Evolutionary conservation across 2,797 vertebrate species (phyloP).

Genomic region (Lacerta agilis): DNA sequence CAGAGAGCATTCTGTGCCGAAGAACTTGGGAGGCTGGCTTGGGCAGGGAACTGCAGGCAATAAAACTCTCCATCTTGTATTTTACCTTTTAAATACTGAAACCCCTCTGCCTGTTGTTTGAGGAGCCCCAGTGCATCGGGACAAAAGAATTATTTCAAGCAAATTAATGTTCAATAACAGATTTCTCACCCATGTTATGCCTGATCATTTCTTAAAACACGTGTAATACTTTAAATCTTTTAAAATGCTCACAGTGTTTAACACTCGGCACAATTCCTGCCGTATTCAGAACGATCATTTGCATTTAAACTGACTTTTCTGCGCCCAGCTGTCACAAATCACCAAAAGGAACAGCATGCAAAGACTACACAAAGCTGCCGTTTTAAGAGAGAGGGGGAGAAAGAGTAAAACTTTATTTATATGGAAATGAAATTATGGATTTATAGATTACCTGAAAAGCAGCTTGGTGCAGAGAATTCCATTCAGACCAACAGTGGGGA

Average conservation of each 20-base stretch:
- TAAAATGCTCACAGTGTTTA: slow-evolving; percentile 52
- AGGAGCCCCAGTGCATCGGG: not conserved
- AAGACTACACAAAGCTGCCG: slow-evolving; percentile 40
- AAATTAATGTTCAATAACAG: slow-evolving; percentile 31
- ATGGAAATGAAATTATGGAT: slow-evolving; percentile 49
- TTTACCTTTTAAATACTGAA: not conserved
- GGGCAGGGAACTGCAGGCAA: not conserved
- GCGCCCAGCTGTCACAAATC: slow-evolving; percentile 49
- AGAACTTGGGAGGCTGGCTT: not conserved
- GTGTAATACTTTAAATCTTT: slow-evolving; percentile 53
- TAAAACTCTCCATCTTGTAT: not conserved
- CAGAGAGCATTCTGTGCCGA: not conserved
- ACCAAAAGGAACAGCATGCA: slow-evolving; percentile 23
- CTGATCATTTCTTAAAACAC: slow-evolving; percentile 48
- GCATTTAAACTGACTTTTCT: slow-evolving; percentile 67
- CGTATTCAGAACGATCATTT: slow-evolving; percentile 64
- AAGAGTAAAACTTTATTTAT: slow-evolving; percentile 55
- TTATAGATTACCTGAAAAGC: slow-evolving; percentile 86
- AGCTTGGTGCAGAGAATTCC: slow-evolving; percentile 95
- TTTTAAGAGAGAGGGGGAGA: not conserved
- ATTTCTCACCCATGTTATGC: slow-evolving; percentile 58
- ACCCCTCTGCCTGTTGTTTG: not conserved
- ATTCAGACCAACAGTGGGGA: slow-evolving; percentile 87
- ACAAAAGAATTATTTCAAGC: slow-evolving; percentile 32
- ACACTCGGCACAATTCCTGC: slow-evolving; percentile 25